phyloP scores from a whole-genome alignment of 2,888 invertebrate genomes.

The Hypomecis atomaria region DNA sequence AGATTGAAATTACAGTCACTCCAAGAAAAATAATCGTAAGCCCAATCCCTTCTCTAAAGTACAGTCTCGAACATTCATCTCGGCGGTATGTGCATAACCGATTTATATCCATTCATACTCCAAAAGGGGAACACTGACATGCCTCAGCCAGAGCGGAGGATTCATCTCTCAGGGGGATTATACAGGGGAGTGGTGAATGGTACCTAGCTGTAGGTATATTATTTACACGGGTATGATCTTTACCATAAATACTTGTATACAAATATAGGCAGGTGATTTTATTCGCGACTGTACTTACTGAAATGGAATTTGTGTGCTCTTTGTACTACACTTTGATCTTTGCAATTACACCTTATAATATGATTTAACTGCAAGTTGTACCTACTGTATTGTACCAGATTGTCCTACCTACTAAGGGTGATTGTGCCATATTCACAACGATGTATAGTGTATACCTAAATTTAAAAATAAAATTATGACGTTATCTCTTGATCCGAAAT shows the following conservation, averaged over 20 bases:
- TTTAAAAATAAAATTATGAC: too few species aligned
- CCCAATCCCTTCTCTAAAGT: slow-evolving; percentile 1
- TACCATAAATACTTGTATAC: not conserved
- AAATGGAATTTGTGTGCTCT: not conserved
- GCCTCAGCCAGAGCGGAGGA: slow-evolving; percentile 19
- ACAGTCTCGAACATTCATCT: slow-evolving; percentile 9
- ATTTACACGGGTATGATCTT: not conserved
- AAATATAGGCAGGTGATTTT: not conserved
- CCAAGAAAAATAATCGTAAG: not conserved
- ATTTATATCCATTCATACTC: slow-evolving; percentile 27
- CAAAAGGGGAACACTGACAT: slow-evolving; percentile 24
- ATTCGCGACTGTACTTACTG: not conserved
- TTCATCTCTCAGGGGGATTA: slow-evolving; percentile 32
- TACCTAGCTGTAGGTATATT: slow-evolving; percentile 7
- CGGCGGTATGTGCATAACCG: slow-evolving; percentile 20
- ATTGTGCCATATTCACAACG: too few species aligned
- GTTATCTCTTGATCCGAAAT: too few species aligned
- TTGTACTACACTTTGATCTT: not conserved
- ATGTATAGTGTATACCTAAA: too few species aligned
- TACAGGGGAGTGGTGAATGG: slow-evolving; percentile 25
- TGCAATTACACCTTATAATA: too few species aligned
- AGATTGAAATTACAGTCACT: too few species aligned
- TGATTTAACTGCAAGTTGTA: too few species aligned
- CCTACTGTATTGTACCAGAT: too few species aligned
- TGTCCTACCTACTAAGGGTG: too few species aligned